Evolutionary conservation across 2,797 vertebrate species (phyloP), one percentile per base, ranked within the genome.

Genomic region (Champsocephalus esox): DNA sequence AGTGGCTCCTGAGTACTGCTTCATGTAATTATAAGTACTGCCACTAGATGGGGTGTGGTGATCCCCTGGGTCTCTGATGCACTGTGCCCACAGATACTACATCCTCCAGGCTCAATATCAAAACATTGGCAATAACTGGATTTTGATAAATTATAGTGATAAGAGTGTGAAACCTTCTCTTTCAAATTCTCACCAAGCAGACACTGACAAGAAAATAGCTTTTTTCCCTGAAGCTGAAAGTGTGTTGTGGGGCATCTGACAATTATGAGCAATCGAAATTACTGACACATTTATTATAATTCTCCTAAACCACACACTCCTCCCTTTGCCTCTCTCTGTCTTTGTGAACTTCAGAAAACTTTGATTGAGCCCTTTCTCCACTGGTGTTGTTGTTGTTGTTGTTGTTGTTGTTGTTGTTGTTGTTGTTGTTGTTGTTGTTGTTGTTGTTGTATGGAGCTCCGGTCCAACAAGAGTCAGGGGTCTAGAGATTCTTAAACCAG

Each of bases 241-340:
- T 82, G 80, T 84, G 91, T 92, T 89, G 88, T 51, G 89, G 87
- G 21, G 16, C 32, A 77, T 89, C 84, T 75, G 86, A 91, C 85
- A 91, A 89, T 84, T 88, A 88, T 76, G 77, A 89, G 80, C 82
- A 88, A 88, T 89, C 82, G 73, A 88, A 90, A 89, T 92, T 65
- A 79, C 79, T 89, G 72, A 84, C 89, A 92, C 80, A 90, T 92
- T 90, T 67, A 87, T 87, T 60, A 77, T 83, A 82, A 84, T 82
- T 77, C 62, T 62, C 51, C 50, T 14, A 54, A 81, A 75, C 67
- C 72, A 60, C 59, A 63, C 66, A 56, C 54, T 61, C 46, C 50
- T 65, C 82, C 73, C 66, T 58, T 43, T 54, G 34, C 19, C 41
- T 44, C 60, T 50, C 48, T 51, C 19, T 0, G 54, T 73, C 57